These are phyloP conservation scores for Neria commutata DNA, from an alignment of 2,888 invertebrate genomes.

Conservation along the genomic window DNA sequence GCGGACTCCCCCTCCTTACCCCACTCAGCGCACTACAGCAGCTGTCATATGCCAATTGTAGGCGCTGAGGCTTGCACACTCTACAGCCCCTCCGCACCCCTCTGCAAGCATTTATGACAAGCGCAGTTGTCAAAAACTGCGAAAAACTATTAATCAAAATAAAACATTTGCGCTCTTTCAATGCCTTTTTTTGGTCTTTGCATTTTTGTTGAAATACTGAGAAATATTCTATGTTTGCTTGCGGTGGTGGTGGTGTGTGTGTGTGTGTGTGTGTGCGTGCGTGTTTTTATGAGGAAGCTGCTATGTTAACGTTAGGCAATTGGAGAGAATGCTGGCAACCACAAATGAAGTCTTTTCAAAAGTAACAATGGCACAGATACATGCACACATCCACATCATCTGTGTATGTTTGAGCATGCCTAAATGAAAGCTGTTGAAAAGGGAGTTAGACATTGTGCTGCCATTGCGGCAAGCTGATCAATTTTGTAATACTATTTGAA, in stretches of 20 bases:
- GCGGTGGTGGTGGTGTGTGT: not conserved
- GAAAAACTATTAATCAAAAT: slow-evolving; percentile 41
- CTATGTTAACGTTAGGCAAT: not conserved
- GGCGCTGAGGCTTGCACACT: not conserved
- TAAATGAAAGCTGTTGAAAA: too few relatives aligned
- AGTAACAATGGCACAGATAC: too few relatives aligned
- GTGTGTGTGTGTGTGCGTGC: not conserved
- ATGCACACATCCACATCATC: too few relatives aligned
- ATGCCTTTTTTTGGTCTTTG: not conserved
- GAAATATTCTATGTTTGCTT: not conserved
- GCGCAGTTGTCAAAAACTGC: slow-evolving; percentile 36
- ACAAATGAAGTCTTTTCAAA: not conserved
- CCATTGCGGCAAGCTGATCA: too few relatives aligned
- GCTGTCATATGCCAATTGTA: not conserved
- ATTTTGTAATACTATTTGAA: too few relatives aligned
- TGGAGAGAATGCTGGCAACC: not conserved
- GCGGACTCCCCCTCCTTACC: not conserved
- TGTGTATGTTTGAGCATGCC: too few relatives aligned
- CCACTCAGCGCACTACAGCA: not conserved
- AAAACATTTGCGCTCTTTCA: slow-evolving; percentile 18
- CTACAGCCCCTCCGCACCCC: not conserved
- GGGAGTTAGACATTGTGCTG: too few relatives aligned
- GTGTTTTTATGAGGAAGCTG: not conserved
- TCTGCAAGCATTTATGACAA: slow-evolving; percentile 26
- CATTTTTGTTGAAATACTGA: not conserved